Evolutionary conservation across 2,888 invertebrate species (phyloP).

Genomic region (Chrysodeixis includens): DNA sequence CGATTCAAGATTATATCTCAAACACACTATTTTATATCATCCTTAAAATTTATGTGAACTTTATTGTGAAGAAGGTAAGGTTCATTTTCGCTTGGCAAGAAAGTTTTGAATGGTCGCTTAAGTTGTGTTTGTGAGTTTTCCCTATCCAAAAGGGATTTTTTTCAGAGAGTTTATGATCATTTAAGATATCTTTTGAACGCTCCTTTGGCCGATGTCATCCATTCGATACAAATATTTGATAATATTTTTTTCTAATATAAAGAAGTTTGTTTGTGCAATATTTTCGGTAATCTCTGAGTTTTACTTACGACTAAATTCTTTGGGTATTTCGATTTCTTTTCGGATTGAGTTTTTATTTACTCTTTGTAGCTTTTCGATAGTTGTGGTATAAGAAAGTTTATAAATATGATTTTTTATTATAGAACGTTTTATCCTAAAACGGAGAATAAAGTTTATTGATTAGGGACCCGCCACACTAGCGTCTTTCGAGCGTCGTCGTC

Average conservation of each 20-base stretch:
- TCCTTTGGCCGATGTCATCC: constrained; percentile 44
- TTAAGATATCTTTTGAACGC: constrained; percentile 64
- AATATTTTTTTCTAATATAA: constrained; percentile 56
- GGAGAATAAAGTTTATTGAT: not conserved
- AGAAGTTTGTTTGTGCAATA: constrained; percentile 38
- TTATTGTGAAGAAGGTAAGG: accelerated
- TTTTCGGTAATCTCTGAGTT: constrained; percentile 40
- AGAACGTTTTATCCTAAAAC: not conserved
- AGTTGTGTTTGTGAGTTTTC: constrained; percentile 32
- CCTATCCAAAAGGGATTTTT: constrained; percentile 65
- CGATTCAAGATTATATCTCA: constrained; percentile 64
- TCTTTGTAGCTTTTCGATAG: not conserved
- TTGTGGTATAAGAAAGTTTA: constrained; percentile 5
- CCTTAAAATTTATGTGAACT: not conserved
- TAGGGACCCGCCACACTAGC: too few relatives aligned
- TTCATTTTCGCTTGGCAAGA: constrained; percentile 23
- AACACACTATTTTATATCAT: not conserved
- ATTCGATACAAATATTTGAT: constrained; percentile 51
- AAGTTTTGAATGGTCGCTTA: not conserved
- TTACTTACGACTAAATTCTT: constrained; percentile 26
- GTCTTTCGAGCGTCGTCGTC: too few relatives aligned
- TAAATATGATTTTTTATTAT: not conserved
- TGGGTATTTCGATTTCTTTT: not conserved
- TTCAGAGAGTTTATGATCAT: constrained; percentile 68
- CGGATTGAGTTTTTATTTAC: constrained; percentile 23